phyloP scores from a whole-genome alignment of 2,113 vertebrate genomes.

The Phalacrocorax brasilianus region DNA sequence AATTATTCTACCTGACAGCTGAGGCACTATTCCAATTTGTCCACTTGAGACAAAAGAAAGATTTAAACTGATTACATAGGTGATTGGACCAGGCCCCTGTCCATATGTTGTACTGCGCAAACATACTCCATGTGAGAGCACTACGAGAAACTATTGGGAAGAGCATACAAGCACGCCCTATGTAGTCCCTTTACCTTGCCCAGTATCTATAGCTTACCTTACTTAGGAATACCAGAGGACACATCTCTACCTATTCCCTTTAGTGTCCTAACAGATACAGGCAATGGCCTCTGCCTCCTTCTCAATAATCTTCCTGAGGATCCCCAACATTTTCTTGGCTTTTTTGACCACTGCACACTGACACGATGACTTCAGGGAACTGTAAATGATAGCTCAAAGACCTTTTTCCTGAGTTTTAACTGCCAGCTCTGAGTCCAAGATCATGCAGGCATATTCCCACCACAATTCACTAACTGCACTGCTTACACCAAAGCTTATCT shows the following conservation, averaged over 20 bases:
- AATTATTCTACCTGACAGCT: background rate
- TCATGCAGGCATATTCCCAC: background rate
- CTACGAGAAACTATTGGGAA: background rate
- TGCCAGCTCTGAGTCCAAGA: background rate
- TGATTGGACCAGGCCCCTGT: background rate
- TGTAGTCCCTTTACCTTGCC: background rate
- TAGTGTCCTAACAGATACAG: background rate
- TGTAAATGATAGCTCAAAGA: background rate
- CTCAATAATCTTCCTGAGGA: background rate
- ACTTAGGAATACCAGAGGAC: background rate
- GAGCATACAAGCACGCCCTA: fast-evolving
- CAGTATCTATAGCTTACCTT: background rate
- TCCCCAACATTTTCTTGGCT: background rate
- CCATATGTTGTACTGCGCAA: background rate
- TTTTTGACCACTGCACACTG: background rate
- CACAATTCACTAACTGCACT: background rate
- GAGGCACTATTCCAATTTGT: background rate
- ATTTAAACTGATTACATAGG: background rate
- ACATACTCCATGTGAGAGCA: fast-evolving
- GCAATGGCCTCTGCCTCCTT: background rate
- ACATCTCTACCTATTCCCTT: background rate
- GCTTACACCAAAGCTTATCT: background rate
- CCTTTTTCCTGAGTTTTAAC: background rate
- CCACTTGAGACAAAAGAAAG: background rate
- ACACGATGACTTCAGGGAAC: fast-evolving